Evolutionary conservation across 2,888 invertebrate species (phyloP).

Genomic region (Athalia circularis): DNA sequence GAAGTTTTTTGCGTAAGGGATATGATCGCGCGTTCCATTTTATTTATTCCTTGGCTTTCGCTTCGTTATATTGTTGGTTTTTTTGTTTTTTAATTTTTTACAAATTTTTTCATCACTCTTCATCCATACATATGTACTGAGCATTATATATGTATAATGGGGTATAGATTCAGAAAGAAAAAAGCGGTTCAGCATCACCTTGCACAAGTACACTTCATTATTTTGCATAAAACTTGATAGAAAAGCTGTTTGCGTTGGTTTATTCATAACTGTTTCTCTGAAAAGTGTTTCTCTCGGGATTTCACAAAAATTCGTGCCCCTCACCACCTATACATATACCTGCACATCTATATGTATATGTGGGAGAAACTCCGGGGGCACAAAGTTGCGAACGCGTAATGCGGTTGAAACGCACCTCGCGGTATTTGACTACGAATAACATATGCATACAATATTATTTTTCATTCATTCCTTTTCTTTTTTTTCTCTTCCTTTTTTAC

Average conservation of each 20-base stretch:
- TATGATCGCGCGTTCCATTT: too few species aligned
- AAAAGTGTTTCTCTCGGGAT: conserved; percentile 1
- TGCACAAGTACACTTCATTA: not conserved
- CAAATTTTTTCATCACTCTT: too few species aligned
- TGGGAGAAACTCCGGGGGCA: too few species aligned
- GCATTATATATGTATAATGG: not conserved
- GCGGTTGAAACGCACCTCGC: not conserved
- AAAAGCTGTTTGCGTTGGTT: conserved; percentile 33
- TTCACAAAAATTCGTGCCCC: conserved; percentile 11
- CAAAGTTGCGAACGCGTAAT: too few species aligned
- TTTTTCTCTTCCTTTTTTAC: not conserved
- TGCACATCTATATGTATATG: too few species aligned
- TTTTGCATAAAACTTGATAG: conserved; percentile 36
- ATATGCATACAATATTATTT: too few species aligned
- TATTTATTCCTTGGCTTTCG: not conserved
- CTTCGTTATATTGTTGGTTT: not conserved
- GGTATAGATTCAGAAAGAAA: not conserved
- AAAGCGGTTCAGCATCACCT: not conserved
- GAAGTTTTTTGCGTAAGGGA: too few species aligned
- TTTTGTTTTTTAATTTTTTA: too few species aligned
- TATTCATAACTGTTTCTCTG: conserved; percentile 30
- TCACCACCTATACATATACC: too few species aligned
- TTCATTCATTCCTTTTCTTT: not conserved
- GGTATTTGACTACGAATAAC: conserved; percentile 14
- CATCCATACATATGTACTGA: not conserved